Conservation (phyloP, 2,888 invertebrate genomes). For the Polyommatus icarus region DNA sequence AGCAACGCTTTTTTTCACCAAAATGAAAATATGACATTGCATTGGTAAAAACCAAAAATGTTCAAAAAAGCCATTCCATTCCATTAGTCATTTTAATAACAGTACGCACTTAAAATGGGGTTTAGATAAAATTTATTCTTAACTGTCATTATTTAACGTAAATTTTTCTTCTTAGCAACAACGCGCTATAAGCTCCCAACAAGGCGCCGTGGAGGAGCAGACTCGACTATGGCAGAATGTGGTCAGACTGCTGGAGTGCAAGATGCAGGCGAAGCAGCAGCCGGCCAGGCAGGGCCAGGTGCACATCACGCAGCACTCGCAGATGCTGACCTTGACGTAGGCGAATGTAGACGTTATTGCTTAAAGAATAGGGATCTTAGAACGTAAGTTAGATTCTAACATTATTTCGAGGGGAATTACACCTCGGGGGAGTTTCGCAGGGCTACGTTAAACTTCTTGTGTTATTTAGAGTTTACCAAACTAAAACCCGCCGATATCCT, state of each 20-base stretch:
- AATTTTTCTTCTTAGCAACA: constrained; percentile 59
- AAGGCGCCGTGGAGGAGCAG: constrained; percentile 73
- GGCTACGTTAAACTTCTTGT: neutral
- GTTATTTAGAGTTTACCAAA: no score
- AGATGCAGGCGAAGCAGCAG: constrained; percentile 76
- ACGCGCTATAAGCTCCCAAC: constrained; percentile 67
- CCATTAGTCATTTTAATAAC: neutral
- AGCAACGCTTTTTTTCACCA: no score
- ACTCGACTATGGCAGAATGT: constrained; percentile 68
- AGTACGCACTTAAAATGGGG: neutral
- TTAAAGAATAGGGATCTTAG: neutral
- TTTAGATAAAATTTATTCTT: neutral
- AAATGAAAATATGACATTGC: no score
- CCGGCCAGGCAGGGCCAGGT: constrained; percentile 78
- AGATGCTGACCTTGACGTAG: constrained; percentile 81
- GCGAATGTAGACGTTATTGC: neutral
- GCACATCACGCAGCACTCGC: constrained; percentile 82
- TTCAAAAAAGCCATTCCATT: no score
- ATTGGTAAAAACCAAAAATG: no score
- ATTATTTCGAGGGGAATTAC: neutral
- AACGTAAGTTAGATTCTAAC: neutral
- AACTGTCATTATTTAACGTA: neutral
- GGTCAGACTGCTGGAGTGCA: constrained; percentile 76
- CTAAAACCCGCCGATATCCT: no score
- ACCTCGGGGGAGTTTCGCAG: neutral